Evolutionary conservation across 2,797 vertebrate genomes (phyloP).

Genomic region (Sciurus vulgaris): DNA sequence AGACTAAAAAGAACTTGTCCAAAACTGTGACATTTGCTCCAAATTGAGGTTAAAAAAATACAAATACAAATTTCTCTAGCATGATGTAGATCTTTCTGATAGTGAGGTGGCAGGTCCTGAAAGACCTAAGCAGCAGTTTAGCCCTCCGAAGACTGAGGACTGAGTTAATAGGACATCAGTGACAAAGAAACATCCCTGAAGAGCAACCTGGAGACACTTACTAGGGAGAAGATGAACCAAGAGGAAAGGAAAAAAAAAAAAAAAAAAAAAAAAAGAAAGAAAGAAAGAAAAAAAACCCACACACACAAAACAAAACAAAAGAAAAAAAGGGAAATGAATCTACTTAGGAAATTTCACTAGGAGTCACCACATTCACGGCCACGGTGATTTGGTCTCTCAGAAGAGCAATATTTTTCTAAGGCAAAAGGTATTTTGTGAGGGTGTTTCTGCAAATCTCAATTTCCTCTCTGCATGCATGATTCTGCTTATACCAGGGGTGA

Average conservation of each 20-base stretch:
- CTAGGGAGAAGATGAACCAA: background rate
- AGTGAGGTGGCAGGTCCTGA: background rate
- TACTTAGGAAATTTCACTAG: background rate
- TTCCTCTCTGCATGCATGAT: accelerated
- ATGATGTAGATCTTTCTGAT: background rate
- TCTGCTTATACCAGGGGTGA: background rate
- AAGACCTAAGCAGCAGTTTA: background rate
- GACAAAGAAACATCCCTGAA: background rate
- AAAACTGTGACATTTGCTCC: background rate
- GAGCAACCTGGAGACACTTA: background rate
- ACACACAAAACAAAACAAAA: background rate
- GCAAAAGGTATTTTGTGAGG: background rate
- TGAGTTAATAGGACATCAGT: background rate
- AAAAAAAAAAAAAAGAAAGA: background rate
- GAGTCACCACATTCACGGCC: background rate
- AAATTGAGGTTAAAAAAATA: background rate
- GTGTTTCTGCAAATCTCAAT: background rate
- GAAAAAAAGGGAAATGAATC: background rate
- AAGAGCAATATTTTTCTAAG: background rate
- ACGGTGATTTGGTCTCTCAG: background rate
- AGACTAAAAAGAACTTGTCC: background rate
- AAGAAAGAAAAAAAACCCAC: too few relatives aligned
- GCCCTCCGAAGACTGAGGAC: background rate
- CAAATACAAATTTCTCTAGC: background rate
- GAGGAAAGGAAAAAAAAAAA: background rate